Evolutionary conservation across 1,140 invertebrate genomes (phyloP), one percentile per base, ranked within the genome.

Genomic region (Metopolophium dirhodum): DNA sequence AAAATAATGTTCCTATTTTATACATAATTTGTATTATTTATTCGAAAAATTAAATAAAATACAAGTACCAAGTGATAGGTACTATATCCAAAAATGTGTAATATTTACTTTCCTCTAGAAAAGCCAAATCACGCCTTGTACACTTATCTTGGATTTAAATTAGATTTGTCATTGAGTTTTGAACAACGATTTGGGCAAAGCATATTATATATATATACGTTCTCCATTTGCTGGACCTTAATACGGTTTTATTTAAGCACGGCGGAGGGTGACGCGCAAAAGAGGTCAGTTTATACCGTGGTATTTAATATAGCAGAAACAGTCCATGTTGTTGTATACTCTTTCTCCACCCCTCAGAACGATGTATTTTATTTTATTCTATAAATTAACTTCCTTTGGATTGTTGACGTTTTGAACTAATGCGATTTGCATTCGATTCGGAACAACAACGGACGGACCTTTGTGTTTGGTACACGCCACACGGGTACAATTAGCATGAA

Each of bases 381-480:
- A 30, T 77, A 89, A 89, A 89, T 89, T 51, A 89, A 89, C 87
- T 89, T 89, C 49, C 87, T 89, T 51, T 35, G 20, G 85, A 47
- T 37, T 89, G 87, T 89, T 89, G 87, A 89, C 87, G 49, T 89
- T 54, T 49, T 89, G 87, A 89, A 89, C 37, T 89, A 89, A 89
- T 89, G 49, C 87, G 49, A 89, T 89, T 89, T 54, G 49, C 87
- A 54, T 89, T 89, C 49, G 87, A 89, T 89, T 54, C 87, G 18
- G 9, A 54, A 89, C 49, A 89, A 89, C 87, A 89, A 89, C 35
- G 87, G 20, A 89, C 87, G 87, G 47, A 37, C 87, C 49, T 89
- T 54, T 51, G 86, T 88, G 47, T 88, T 54, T 35, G 22, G 37
- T 86, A 26, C 11, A 22, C 51, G 35, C 54, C 45, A 37, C 9